Evolutionary conservation across 2,797 vertebrate genomes (phyloP).

Genomic region (Acipenser transmontanus): DNA sequence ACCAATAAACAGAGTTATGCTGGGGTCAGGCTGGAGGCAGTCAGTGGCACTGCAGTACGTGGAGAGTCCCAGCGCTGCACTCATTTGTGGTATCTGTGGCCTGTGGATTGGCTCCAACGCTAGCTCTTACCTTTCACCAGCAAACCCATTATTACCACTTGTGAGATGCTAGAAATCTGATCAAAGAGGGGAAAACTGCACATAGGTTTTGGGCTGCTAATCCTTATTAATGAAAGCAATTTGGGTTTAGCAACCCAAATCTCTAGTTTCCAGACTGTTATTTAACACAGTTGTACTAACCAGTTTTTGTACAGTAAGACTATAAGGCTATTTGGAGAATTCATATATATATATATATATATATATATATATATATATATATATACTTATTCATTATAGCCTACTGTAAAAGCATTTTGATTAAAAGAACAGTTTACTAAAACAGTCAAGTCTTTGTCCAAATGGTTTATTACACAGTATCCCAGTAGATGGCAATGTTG

Average conservation of each 20-base stretch:
- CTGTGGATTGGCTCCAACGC: slow-evolving; percentile 33
- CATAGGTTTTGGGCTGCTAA: no score
- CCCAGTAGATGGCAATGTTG: slow-evolving; percentile 19
- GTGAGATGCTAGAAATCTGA: slow-evolving; percentile 18
- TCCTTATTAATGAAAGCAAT: background rate
- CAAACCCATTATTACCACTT: slow-evolving; percentile 36
- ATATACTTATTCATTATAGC: background rate
- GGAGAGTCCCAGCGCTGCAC: slow-evolving; percentile 14
- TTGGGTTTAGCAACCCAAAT: background rate
- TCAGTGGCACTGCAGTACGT: background rate
- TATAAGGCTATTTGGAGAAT: background rate
- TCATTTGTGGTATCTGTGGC: slow-evolving; percentile 34
- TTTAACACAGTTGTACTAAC: background rate
- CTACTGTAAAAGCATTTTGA: background rate
- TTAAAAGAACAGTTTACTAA: background rate
- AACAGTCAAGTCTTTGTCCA: background rate
- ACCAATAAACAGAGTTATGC: background rate
- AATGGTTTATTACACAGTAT: background rate
- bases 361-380: background rate
- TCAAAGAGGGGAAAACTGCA: background rate
- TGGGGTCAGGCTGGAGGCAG: slow-evolving; percentile 13
- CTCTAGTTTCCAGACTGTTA: background rate
- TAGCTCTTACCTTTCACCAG: slow-evolving; percentile 45
- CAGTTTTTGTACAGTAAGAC: background rate
- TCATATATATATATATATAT: background rate